Conservation (phyloP, 2,113 vertebrate genomes). For the Dromaius novaehollandiae region DNA sequence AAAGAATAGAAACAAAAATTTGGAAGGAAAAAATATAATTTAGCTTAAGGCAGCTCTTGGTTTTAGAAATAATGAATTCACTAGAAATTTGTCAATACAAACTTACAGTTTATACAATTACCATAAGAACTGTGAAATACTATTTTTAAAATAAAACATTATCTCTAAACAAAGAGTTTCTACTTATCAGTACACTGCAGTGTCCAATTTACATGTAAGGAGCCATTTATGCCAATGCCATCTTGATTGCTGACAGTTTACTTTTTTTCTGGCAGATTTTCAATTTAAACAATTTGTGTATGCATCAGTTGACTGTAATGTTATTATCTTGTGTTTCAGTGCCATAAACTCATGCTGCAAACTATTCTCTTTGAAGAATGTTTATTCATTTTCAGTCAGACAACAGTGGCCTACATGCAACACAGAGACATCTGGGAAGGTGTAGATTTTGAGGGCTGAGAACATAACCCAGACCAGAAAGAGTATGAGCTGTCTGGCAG, state of each 20-base stretch:
- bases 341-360: neutral
- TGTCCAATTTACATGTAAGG: neutral
- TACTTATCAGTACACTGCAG: neutral
- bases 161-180: neutral
- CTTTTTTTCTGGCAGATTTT: neutral
- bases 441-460: neutral
- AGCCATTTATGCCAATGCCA: neutral
- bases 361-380: neutral
- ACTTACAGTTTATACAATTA: constrained; percentile 19
- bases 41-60: neutral
- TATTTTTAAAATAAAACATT: neutral
- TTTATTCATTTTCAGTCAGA: neutral
- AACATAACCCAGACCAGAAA: neutral
- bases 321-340: neutral
- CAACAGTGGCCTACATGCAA: neutral
- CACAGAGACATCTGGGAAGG: neutral
- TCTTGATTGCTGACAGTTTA: neutral
- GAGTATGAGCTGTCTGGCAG: neutral
- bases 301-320: neutral
- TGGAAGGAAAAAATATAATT: neutral
- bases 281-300: neutral
- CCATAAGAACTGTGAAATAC: neutral
- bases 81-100: constrained; percentile 1
- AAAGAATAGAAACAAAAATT: neutral
- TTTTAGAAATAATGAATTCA: constrained; percentile 16